Evolutionary conservation across 2,888 invertebrate species (phyloP), one percentile per base, ranked within the genome.

Genomic region (Drosophila algonquin): DNA sequence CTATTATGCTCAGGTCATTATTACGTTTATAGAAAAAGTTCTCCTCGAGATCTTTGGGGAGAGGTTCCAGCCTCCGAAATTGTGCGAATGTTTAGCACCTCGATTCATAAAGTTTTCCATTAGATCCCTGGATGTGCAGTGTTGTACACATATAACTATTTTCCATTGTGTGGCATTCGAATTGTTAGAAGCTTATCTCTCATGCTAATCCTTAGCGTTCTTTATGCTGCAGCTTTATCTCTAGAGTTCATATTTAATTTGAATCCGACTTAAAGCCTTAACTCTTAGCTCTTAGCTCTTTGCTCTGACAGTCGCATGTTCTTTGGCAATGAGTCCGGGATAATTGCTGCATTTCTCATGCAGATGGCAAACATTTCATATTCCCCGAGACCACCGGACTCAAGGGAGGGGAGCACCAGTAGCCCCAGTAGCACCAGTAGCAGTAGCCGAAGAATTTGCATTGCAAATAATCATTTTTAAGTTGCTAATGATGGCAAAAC

Each of bases 401-500:
- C 44, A n/a, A 48, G 32, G 27, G 57, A 53, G 57, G n/a, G 54
- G 24, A 51, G 46, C 21, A 21, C 21, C 21, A 5, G 40, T 40
- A 7, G 40, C 7, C 2, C 5, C 14, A n/a, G n/a, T 18, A 18
- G 18, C 18, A 18, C 18, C 18, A 40, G 47, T 24, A 14, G 54
- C 18, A 35, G 35, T 35, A 24, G 40, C 48, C 40, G 4, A n/a
- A 10, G 35, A 54, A 80, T 86, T 85, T 85, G 88, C 88, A 88
- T 75, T 85, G 83, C 88, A 88, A 88, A 85, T 88, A 82, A 80
- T 80, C 74, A 85, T 82, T 85, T 87, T 79, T 70, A 80, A 75
- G 70, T 69, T 82, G 71, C 77, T 76, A 80, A 70, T 75, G 68
- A 70, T 40, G 51, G 60, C 51, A 51, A 64, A 67, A 53, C 47